Percentiles rank a stretch among this genome's conserved stretches.
Conservation (phyloP, 2,888 invertebrate genomes). For the Brachycybe producta region DNA sequence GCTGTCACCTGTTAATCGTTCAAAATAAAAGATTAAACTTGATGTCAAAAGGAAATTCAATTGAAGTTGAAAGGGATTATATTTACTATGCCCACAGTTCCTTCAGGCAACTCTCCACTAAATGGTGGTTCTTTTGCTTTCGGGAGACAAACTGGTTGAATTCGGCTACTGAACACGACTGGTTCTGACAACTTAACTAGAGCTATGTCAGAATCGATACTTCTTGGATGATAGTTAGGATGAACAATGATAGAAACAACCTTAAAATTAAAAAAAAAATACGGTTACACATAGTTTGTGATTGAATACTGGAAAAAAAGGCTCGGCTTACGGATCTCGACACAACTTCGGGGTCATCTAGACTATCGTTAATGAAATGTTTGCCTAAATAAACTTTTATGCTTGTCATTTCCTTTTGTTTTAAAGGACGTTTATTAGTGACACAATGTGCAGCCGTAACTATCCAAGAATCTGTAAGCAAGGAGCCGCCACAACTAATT, state of each 20-base stretch:
- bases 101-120: constrained; percentile 19
- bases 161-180: constrained; percentile 20
- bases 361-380: constrained; percentile 20
- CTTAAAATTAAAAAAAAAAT: constrained; percentile 16
- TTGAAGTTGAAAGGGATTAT: neutral
- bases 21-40: neutral
- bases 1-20: constrained; percentile 21
- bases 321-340: constrained; percentile 16
- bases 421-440: constrained; percentile 8
- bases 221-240: constrained; percentile 23
- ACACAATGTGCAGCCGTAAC: constrained; percentile 24
- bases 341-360: constrained; percentile 22
- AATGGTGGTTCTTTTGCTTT: constrained; percentile 14
- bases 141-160: constrained; percentile 23
- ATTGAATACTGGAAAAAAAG: neutral
- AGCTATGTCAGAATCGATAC: constrained; percentile 23
- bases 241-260: constrained; percentile 22
- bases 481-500: constrained; percentile 21
- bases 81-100: constrained; percentile 21
- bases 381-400: constrained; percentile 23
- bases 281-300: neutral
- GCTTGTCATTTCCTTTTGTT: constrained; percentile 15
- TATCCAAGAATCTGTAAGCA: constrained; percentile 21
- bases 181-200: constrained; percentile 20
- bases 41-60: neutral